These are phyloP conservation scores for Elephas maximus DNA, from an alignment of 2,113 vertebrate genomes.

Conservation along the genomic window DNA sequence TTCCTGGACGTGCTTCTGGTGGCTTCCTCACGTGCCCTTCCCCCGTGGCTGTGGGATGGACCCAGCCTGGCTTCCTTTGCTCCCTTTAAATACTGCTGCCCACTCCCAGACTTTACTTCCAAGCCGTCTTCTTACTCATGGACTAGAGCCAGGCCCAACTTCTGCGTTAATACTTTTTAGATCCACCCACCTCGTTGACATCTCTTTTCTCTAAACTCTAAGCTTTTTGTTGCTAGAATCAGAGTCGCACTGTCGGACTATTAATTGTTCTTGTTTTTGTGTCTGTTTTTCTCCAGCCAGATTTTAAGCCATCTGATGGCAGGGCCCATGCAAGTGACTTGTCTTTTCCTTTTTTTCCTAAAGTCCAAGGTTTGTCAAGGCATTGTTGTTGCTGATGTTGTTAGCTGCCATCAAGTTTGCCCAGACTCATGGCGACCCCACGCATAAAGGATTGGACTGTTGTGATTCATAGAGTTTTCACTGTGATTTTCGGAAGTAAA, in stretches of 20 bases:
- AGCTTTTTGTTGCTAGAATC: neutral
- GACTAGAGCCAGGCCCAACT: neutral
- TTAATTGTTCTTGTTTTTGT: rapidly evolving
- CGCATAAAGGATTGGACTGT: neutral
- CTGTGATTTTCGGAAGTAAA: neutral
- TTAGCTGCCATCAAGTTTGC: neutral
- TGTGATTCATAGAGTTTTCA: neutral
- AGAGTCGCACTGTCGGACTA: neutral
- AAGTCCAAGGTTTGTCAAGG: neutral
- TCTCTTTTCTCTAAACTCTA: neutral
- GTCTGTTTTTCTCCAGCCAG: neutral
- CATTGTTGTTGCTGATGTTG: neutral
- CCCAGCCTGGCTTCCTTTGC: neutral
- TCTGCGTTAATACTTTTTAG: neutral
- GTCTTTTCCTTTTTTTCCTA: neutral
- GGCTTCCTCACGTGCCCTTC: rapidly evolving
- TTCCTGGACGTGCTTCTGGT: rapidly evolving
- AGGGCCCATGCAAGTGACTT: neutral
- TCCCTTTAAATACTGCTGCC: neutral
- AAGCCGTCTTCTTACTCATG: neutral
- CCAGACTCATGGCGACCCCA: neutral
- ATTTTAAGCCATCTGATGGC: neutral
- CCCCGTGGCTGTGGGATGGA: rapidly evolving
- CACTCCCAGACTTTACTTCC: rapidly evolving
- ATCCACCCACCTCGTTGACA: rapidly evolving